These are phyloP conservation scores for Coranthus polyacanthus DNA, from an alignment of 2,797 vertebrate species.

Conservation along the genomic window DNA sequence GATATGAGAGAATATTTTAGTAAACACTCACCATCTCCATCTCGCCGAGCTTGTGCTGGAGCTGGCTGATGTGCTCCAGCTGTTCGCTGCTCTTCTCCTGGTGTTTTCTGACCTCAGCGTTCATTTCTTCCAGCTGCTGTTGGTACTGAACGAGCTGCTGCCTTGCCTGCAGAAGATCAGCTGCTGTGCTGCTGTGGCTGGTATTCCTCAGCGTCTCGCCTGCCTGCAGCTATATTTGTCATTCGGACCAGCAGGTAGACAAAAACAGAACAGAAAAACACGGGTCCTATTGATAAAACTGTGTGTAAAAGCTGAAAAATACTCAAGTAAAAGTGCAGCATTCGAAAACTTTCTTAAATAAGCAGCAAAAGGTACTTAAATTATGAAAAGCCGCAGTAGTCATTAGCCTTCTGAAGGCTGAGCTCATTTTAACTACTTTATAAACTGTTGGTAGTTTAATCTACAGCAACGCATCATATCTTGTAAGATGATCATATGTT, in stretches of 20 bases:
- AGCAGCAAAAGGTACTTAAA: too few species aligned
- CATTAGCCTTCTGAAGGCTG: too few species aligned
- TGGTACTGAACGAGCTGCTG: slow-evolving; percentile 92
- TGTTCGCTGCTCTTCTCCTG: slow-evolving; percentile 85
- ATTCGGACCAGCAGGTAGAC: slow-evolving; percentile 5
- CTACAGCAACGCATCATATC: too few species aligned
- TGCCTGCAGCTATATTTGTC: slow-evolving; percentile 91
- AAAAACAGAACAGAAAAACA: not conserved
- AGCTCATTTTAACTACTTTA: too few species aligned
- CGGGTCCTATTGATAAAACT: not conserved
- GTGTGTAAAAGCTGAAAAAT: too few species aligned
- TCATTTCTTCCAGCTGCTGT: slow-evolving; percentile 90
- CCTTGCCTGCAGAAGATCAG: slow-evolving; percentile 92
- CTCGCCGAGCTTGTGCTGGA: slow-evolving; percentile 85
- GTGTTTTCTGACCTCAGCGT: slow-evolving; percentile 80
- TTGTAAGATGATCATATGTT: too few species aligned
- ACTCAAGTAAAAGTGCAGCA: too few species aligned
- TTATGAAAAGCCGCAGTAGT: too few species aligned
- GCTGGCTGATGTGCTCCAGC: slow-evolving; percentile 78
- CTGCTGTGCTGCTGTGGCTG: slow-evolving; percentile 92
- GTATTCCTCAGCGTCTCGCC: slow-evolving; percentile 94
- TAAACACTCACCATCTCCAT: slow-evolving; percentile 85
- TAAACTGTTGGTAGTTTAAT: too few species aligned
- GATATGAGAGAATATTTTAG: not conserved
- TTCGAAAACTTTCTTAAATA: too few species aligned